phyloP scores from a whole-genome alignment of 2,797 vertebrate species.

The Leucoraja ocellata region DNA sequence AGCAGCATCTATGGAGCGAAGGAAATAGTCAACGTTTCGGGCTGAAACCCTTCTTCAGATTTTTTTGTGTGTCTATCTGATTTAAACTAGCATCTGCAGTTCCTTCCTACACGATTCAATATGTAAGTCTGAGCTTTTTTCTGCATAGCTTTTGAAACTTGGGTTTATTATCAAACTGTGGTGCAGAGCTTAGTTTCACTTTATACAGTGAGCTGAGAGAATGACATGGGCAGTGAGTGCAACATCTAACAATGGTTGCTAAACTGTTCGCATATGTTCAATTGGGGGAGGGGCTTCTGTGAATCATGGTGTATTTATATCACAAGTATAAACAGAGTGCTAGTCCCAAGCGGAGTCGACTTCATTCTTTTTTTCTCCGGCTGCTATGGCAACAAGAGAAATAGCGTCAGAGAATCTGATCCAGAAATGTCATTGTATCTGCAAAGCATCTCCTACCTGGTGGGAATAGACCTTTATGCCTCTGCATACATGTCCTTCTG shows the following conservation, averaged over 20 bases:
- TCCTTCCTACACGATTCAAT: background rate
- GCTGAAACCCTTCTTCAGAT: no score
- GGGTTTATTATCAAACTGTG: background rate
- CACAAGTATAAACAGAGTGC: slow-evolving; percentile 24
- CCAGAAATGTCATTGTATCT: background rate
- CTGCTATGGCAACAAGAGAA: slow-evolving; percentile 5
- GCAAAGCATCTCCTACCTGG: background rate
- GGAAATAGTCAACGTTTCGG: no score
- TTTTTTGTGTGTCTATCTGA: no score
- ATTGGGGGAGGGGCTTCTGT: background rate
- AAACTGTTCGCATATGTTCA: slow-evolving; percentile 2
- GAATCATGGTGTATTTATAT: slow-evolving; percentile 14
- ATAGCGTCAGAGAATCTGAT: background rate
- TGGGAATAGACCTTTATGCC: background rate
- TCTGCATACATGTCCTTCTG: background rate
- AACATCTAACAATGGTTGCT: background rate
- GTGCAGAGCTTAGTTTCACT: background rate
- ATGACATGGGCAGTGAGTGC: background rate
- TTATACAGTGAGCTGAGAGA: background rate
- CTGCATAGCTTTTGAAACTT: background rate
- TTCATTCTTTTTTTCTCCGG: background rate
- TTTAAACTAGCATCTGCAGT: no score
- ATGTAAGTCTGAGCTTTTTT: background rate
- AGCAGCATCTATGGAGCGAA: no score
- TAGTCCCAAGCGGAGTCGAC: background rate